Conservation (phyloP, 2,888 invertebrate species). For the Mythimna lalbum region DNA sequence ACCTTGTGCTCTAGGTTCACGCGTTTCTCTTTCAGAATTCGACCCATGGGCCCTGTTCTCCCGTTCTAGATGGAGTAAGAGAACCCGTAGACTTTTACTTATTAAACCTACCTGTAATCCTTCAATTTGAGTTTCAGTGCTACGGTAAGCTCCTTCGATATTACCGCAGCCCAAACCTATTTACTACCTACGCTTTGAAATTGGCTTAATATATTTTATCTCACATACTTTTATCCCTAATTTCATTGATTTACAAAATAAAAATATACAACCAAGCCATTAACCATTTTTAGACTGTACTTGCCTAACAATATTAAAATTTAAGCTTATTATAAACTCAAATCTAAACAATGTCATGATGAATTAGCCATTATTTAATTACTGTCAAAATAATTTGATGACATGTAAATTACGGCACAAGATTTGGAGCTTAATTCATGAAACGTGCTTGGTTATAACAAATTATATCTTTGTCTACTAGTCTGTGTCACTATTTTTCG, state of each 20-base stretch:
- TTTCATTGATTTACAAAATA: neutral
- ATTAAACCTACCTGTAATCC: too few relatives aligned
- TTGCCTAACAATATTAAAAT: neutral
- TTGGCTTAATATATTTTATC: neutral
- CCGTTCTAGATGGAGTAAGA: too few relatives aligned
- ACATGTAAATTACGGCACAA: slow-evolving; percentile 29
- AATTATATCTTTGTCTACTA: slow-evolving; percentile 16
- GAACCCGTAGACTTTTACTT: too few relatives aligned
- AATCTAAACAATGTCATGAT: neutral
- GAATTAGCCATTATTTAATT: slow-evolving; percentile 24
- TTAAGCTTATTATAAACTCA: neutral
- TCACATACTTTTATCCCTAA: neutral
- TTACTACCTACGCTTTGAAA: neutral
- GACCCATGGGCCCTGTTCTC: too few relatives aligned
- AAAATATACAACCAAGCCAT: neutral
- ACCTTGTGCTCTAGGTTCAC: too few relatives aligned
- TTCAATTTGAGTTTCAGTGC: too few relatives aligned
- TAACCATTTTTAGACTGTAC: neutral
- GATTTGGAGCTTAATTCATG: slow-evolving; percentile 31
- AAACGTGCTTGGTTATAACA: slow-evolving; percentile 7
- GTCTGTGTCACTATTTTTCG: neutral
- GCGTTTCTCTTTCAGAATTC: too few relatives aligned
- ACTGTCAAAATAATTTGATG: slow-evolving; percentile 29
- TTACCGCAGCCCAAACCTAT: neutral
- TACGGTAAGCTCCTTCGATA: too few relatives aligned